phyloP scores from a whole-genome alignment of 2,888 invertebrate species.

The Dynastes grantii region DNA sequence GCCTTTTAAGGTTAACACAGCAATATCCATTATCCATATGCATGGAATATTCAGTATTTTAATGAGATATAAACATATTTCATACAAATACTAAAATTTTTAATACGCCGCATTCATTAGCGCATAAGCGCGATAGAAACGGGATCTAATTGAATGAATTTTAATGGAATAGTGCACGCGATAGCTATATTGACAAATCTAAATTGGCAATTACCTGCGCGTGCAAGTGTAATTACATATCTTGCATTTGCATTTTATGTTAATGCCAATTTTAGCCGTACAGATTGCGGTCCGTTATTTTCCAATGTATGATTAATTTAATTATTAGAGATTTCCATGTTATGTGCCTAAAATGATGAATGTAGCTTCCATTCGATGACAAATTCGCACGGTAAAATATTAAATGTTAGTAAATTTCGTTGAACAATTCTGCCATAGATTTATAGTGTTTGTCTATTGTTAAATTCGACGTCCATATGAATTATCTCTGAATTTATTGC shows the following conservation, averaged over 20 bases:
- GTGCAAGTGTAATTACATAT: constrained; percentile 27
- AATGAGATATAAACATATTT: too few relatives aligned
- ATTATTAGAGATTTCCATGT: neutral
- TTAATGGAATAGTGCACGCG: constrained; percentile 27
- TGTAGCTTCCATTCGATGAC: neutral
- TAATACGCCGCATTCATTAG: neutral
- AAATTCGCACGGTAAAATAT: neutral
- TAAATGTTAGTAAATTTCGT: constrained; percentile 15
- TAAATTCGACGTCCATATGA: constrained; percentile 8
- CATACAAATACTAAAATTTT: too few relatives aligned
- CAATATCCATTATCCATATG: too few relatives aligned
- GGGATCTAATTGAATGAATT: constrained; percentile 5
- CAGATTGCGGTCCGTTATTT: constrained; percentile 12
- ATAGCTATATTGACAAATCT: constrained; percentile 33
- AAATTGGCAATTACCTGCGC: constrained; percentile 32
- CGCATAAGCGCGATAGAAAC: neutral
- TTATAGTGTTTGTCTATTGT: constrained; percentile 8
- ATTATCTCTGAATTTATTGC: neutral
- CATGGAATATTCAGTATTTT: too few relatives aligned
- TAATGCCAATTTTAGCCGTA: constrained; percentile 1
- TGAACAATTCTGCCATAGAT: neutral
- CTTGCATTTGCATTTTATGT: constrained; percentile 16
- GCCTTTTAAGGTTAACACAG: too few relatives aligned
- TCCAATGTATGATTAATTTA: constrained; percentile 18
- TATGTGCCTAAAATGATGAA: neutral